Evolutionary conservation across 2,113 vertebrate genomes (phyloP), one percentile per base, ranked within the genome.

Genomic region (Sialia sialis): DNA sequence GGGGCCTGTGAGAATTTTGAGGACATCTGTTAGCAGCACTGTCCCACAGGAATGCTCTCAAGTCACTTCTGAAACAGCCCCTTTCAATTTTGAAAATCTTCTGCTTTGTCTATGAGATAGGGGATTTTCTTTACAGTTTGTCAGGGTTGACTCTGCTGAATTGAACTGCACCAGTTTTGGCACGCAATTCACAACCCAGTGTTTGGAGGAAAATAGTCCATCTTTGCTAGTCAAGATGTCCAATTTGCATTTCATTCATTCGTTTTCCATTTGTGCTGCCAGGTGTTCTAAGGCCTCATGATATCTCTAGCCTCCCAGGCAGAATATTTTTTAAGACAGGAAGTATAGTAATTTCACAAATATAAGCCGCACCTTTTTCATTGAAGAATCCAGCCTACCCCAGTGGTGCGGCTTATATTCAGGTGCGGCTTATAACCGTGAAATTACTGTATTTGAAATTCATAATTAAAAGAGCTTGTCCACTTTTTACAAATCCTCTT

Each of bases 1-100:
- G 75, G 70, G 82, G 83, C 67, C 70, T 83, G 78, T 0, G 52
- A 95, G 84, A 93, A 70, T 86, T 94, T 83, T 76, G 87, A 93
- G 90, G 94, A 95, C 96, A 95, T 96, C 93, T 97, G 94, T 95
- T 93, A 90, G 67, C 70, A 93, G 84, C 0, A 0, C 22, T 56
- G 84, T 87, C 96, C 91, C 91, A 76, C 39, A 77, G 84, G 93
- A 95, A 95, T 4, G 26, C 79, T 91, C 78, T 73, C 46, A 74
- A 88, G 67, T 73, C 1, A 1, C 55, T 85, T 89, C 75, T 91
- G 82, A 95, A 95, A 85, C 2, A 8, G 36, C 21, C 49, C 39
- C 32, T 91, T 91, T 93, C 69, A 79, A 90, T 87, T 83, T 85
- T 62, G 63, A 84, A 95, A 93, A 95, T 84, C 63, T 52, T 83